Evolutionary conservation across 2,797 vertebrate species (phyloP).

Genomic region (Bradypus variegatus): DNA sequence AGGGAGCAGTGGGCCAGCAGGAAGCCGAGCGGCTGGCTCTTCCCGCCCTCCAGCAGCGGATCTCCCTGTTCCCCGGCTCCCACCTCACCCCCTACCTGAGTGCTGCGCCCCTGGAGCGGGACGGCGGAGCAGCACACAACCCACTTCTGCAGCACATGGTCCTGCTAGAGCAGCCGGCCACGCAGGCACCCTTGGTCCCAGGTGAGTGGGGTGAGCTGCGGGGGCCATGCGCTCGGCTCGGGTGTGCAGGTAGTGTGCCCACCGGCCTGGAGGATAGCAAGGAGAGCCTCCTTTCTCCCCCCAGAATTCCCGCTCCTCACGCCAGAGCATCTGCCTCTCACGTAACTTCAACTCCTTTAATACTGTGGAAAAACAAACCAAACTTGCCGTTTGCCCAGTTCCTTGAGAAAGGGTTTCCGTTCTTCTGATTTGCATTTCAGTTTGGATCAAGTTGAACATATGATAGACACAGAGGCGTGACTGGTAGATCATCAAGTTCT

Average conservation of each 20-base stretch:
- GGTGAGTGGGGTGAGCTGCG: slow-evolving; percentile 72
- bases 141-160: slow-evolving; percentile 95
- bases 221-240: background rate
- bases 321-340: too few relatives aligned
- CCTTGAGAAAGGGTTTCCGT: rapidly evolving
- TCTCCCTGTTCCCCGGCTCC: slow-evolving; percentile 86
- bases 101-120: slow-evolving; percentile 82
- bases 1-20: slow-evolving; percentile 85
- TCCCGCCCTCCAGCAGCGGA: slow-evolving; percentile 83
- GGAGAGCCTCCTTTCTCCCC: background rate
- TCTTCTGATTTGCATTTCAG: rapidly evolving
- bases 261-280: background rate
- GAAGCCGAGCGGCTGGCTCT: slow-evolving; percentile 86
- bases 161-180: slow-evolving; percentile 84
- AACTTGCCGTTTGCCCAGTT: too few relatives aligned
- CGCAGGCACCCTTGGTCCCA: slow-evolving; percentile 85
- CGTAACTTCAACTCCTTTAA: too few relatives aligned
- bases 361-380: too few relatives aligned
- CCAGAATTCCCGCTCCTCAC: too few relatives aligned
- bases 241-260: background rate
- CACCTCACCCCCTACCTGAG: slow-evolving; percentile 93
- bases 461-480: background rate
- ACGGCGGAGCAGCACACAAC: slow-evolving; percentile 81
- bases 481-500: background rate
- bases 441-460: background rate